Evolutionary conservation across 2,113 vertebrate species (phyloP).

Genomic region (Siniperca chuatsi): DNA sequence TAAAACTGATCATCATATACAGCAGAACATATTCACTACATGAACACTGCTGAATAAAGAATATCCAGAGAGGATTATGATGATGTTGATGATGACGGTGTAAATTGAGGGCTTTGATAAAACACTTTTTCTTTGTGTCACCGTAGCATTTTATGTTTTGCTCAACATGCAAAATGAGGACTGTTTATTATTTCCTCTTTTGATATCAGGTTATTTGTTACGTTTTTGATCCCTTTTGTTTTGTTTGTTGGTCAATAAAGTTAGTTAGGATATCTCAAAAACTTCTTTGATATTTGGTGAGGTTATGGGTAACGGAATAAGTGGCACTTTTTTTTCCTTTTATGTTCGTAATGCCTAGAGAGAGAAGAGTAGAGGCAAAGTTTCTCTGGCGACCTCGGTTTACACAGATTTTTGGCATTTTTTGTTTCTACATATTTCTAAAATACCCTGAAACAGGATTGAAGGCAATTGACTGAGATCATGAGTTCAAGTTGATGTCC

Average conservation of each 20-base stretch:
- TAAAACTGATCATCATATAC: conserved; percentile 31
- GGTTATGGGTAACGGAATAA: background rate
- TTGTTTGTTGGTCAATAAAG: background rate
- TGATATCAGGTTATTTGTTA: background rate
- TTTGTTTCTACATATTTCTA: background rate
- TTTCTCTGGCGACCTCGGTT: background rate
- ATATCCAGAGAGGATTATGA: conserved; percentile 17
- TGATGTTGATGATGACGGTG: conserved; percentile 16
- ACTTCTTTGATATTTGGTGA: background rate
- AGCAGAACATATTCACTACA: background rate
- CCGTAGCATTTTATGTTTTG: background rate
- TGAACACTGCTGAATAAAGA: conserved; percentile 12
- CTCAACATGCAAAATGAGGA: background rate
- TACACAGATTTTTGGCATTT: background rate
- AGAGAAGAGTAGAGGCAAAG: background rate
- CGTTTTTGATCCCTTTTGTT: background rate
- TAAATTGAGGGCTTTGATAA: conserved; percentile 7
- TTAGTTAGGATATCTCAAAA: background rate
- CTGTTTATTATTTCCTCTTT: background rate
- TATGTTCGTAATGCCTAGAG: background rate
- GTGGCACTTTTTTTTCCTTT: background rate
- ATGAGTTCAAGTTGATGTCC: background rate
- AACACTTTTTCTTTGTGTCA: background rate
- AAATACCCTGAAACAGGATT: background rate
- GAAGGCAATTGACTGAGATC: background rate